Conservation (phyloP, 2,113 vertebrate species). For the Pao palembangensis region DNA sequence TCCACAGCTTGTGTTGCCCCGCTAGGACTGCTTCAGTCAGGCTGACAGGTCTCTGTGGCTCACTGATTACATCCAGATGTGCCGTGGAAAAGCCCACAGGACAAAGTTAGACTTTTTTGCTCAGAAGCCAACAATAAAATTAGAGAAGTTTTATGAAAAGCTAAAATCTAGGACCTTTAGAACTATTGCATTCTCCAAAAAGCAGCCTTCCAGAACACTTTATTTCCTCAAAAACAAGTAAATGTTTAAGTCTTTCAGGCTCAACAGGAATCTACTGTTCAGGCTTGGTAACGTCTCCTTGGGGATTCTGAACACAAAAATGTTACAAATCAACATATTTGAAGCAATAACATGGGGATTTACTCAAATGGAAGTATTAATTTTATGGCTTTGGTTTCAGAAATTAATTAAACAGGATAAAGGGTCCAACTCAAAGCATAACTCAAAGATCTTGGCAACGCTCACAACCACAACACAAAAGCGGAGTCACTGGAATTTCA, state of each 20-base stretch:
- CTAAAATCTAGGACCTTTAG: not conserved
- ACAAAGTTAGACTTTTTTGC: slow-evolving; percentile 57
- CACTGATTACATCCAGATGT: slow-evolving; percentile 76
- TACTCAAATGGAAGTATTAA: no score
- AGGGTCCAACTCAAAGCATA: slow-evolving; percentile 1
- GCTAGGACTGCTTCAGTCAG: slow-evolving; percentile 42
- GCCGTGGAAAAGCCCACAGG: slow-evolving; percentile 55
- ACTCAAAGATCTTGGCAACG: slow-evolving; percentile 1
- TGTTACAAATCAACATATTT: no score
- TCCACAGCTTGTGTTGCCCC: slow-evolving; percentile 39
- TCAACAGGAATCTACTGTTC: no score
- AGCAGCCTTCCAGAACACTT: not conserved
- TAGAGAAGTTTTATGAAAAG: slow-evolving; percentile 2
- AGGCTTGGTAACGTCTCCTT: no score
- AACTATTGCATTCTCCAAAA: slow-evolving; percentile 32
- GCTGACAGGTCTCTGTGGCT: slow-evolving; percentile 66
- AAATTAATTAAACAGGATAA: not conserved
- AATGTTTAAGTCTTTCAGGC: no score
- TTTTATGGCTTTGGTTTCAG: not conserved
- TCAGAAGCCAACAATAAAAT: slow-evolving; percentile 30
- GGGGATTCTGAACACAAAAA: no score
- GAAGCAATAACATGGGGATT: no score
- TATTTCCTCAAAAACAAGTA: no score
- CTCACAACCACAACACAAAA: slow-evolving; percentile 3
- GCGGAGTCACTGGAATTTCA: slow-evolving; percentile 12